Conservation (phyloP, 2,888 invertebrate genomes). For the Norana najaformis region DNA sequence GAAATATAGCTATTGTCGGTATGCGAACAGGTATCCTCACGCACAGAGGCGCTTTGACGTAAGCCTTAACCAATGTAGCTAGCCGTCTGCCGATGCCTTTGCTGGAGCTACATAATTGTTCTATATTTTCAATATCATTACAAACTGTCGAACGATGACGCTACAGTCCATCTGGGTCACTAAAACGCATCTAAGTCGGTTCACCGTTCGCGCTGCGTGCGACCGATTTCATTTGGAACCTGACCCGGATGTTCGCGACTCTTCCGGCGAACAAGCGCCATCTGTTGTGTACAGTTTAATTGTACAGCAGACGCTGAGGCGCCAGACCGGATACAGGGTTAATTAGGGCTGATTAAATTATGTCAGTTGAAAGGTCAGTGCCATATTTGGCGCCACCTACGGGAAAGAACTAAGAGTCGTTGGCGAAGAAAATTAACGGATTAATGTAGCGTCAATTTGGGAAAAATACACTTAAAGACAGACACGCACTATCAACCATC, state of each 20-base stretch:
- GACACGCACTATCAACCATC: no score
- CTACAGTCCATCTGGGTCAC: no score
- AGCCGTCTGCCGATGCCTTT: no score
- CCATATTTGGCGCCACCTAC: background rate
- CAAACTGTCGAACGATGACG: no score
- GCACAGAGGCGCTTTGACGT: no score
- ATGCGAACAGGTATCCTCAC: no score
- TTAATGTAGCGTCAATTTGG: background rate
- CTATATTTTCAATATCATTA: no score
- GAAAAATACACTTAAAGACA: background rate
- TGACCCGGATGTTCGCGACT: background rate
- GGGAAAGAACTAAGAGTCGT: background rate
- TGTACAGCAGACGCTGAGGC: background rate
- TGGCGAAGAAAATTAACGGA: background rate
- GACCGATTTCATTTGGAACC: background rate
- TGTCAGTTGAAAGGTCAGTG: background rate
- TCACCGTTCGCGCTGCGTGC: no score
- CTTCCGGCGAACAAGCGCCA: background rate
- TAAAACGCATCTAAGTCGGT: no score
- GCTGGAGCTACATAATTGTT: no score
- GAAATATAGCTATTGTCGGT: no score
- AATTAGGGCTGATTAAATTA: slow-evolving; percentile 4
- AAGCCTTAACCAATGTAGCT: no score
- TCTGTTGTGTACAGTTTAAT: background rate
- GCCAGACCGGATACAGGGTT: background rate